phyloP scores from a whole-genome alignment of 2,113 vertebrate genomes.

The Catharus bicknelli region DNA sequence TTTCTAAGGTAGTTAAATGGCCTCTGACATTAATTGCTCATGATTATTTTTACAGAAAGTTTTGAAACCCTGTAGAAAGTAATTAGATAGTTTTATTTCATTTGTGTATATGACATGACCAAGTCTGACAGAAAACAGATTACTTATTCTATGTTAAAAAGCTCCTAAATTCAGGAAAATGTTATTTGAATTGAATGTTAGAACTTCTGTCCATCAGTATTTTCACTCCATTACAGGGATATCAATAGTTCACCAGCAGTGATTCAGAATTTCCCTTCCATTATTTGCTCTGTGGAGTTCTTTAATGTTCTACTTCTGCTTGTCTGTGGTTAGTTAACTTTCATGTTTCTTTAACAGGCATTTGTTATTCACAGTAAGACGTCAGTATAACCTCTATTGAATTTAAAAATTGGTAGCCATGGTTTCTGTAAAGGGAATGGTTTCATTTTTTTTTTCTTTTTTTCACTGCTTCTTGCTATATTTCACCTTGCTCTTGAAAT shows the following conservation, averaged over 20 bases:
- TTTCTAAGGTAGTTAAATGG: neutral
- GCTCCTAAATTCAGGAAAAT: neutral
- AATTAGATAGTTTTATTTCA: neutral
- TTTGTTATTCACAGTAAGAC: neutral
- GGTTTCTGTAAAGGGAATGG: neutral
- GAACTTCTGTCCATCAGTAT: neutral
- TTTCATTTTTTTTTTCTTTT: neutral
- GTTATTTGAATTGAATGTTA: neutral
- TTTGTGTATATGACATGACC: neutral
- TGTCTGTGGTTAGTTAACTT: neutral
- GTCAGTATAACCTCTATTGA: neutral
- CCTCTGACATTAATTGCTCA: neutral
- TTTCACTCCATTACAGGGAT: neutral
- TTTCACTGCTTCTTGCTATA: neutral
- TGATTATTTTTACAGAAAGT: neutral
- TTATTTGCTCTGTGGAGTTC: neutral
- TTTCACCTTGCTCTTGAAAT: neutral
- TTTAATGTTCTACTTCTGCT: neutral
- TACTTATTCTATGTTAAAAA: neutral
- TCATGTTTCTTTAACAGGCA: neutral
- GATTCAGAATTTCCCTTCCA: neutral
- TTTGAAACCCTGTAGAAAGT: neutral
- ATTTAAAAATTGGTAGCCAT: neutral
- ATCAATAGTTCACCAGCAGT: neutral
- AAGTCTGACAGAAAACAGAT: neutral